Percentiles rank a stretch among this genome's conserved stretches.
phyloP scores from a whole-genome alignment of 2,888 invertebrate genomes.

The Drymonia ruficornis region DNA sequence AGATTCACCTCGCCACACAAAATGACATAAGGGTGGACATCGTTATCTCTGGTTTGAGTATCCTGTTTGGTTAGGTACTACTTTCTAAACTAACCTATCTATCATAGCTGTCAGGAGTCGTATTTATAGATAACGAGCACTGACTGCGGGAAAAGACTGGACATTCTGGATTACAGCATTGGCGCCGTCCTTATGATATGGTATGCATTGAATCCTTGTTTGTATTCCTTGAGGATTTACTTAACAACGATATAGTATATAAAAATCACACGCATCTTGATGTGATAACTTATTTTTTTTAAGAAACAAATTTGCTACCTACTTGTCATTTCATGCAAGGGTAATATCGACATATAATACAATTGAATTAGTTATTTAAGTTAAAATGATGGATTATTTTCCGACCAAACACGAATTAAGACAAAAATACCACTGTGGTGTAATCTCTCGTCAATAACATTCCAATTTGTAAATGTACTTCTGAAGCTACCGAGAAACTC shows the following conservation, averaged over 20 bases:
- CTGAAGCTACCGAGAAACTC: slow-evolving; percentile 48
- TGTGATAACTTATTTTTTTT: no score
- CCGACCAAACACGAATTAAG: no score
- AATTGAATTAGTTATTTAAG: not conserved
- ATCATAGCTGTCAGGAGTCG: slow-evolving; percentile 71
- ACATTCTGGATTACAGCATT: not conserved
- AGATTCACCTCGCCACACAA: slow-evolving; percentile 43
- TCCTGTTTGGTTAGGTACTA: slow-evolving; percentile 71
- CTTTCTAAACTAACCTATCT: slow-evolving; percentile 73
- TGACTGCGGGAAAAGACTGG: slow-evolving; percentile 37
- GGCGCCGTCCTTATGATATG: slow-evolving; percentile 1
- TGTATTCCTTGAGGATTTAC: not conserved
- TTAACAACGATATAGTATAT: no score
- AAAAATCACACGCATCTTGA: no score
- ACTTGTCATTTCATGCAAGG: no score
- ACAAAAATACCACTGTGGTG: not conserved
- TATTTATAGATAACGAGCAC: slow-evolving; percentile 63
- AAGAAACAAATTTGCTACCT: no score
- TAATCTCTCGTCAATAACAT: slow-evolving; percentile 1
- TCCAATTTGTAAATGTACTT: slow-evolving; percentile 11
- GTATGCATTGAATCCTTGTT: not conserved
- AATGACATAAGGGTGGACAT: slow-evolving; percentile 61
- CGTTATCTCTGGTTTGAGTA: slow-evolving; percentile 68
- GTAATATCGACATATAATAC: no score
- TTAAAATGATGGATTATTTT: no score